Evolutionary conservation across 2,113 vertebrate genomes (phyloP), one percentile per base, ranked within the genome.

Genomic region (Myxocyprinus asiaticus): DNA sequence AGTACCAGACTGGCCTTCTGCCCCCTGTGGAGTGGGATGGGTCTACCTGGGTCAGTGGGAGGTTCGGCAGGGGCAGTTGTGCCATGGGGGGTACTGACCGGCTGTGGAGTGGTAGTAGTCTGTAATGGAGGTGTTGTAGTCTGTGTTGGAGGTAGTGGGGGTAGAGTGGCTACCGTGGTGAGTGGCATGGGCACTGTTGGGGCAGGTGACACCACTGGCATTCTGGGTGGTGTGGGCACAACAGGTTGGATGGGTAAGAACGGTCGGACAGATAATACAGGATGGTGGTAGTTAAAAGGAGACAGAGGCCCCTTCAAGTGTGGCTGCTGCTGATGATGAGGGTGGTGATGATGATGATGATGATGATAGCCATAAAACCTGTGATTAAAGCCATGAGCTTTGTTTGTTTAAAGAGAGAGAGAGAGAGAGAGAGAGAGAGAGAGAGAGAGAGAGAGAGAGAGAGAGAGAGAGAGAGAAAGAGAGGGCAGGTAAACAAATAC

Each of bases 361-460:
- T 86, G 86, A 77, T 79, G 81, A 67, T 88, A 83, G 70, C 87
- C 85, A 70, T 88, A 82, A 81, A 85, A 84, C 88, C 89, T 86
- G 80, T 88, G 85, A 81, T 86, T 83, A 68, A 79, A 82, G 77
- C 86, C 83, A 73, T 80, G 84, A 84, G 83, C 91, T 92, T 88
- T 88, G 79, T 59, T 67, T 84, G 80, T 22, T 75, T 58, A 87
- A 4, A 66, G 81, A 79, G 67, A 61, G 67, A 69, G 61, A 42
- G 68, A 77, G 5, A 77, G 83, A 75, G 82, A 67, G 6, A 59
- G 44, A 55, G 42, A 33, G 53, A 15, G 53, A 33, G 22, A 33
- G 22, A 33, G 22, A 33, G 22, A 33, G 22, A 33, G 22, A 33
- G 22, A 33, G 22, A 33, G 22, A 33, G 22, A 33, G 22, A 33